These are phyloP conservation scores for Sinhomidia bicolor DNA, from an alignment of 2,888 invertebrate genomes.

Conservation along the genomic window DNA sequence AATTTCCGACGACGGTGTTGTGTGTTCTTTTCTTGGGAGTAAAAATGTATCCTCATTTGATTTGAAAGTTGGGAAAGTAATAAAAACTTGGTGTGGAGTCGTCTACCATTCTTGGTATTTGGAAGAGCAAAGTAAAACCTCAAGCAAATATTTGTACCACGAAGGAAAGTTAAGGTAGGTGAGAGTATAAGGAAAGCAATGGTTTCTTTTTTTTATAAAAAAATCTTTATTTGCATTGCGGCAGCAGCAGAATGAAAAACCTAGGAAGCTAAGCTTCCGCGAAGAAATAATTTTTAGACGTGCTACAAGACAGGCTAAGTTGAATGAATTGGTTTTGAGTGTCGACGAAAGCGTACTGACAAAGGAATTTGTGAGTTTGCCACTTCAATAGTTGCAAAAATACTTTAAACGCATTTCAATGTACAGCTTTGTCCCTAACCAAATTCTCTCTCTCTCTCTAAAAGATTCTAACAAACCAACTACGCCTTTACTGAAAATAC, in stretches of 20 bases:
- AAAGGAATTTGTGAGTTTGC: constrained; percentile 11
- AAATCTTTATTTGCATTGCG: neutral
- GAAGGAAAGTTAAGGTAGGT: neutral
- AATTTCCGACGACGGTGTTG: neutral
- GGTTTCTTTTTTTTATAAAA: too few species aligned
- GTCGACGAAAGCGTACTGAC: neutral
- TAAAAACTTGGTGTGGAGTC: neutral
- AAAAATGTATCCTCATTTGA: neutral
- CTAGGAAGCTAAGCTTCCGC: neutral
- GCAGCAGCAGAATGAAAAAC: neutral
- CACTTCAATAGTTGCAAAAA: neutral
- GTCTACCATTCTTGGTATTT: neutral
- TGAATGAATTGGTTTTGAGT: neutral
- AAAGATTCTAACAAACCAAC: constrained; percentile 10
- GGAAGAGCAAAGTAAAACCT: too few species aligned
- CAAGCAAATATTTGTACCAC: constrained; percentile 11
- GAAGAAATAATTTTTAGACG: too few species aligned
- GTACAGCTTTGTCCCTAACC: neutral
- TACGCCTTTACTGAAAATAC: constrained; percentile 6
- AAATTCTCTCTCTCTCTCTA: too few species aligned
- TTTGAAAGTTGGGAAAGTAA: neutral
- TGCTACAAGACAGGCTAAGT: too few species aligned
- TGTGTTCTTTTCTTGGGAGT: neutral
- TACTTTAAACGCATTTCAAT: neutral
- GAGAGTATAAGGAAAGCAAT: too few species aligned